Evolutionary conservation across 2,797 vertebrate species (phyloP).

Genomic region (Pteronotus mesoamericanus): DNA sequence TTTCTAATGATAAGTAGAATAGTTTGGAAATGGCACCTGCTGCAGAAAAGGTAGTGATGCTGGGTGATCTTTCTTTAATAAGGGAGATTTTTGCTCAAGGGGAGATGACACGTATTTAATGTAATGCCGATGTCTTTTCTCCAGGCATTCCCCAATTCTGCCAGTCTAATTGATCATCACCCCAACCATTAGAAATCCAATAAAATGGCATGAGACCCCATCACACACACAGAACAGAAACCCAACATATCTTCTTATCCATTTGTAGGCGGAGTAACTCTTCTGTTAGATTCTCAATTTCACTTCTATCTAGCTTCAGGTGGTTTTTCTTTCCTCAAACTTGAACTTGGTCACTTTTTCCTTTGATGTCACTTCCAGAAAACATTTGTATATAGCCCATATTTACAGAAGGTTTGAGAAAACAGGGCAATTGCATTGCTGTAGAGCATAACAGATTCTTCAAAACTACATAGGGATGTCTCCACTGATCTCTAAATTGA

Average conservation of each 20-base stretch:
- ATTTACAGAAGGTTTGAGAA: not conserved
- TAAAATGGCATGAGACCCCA: not conserved
- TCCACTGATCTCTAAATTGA: not conserved
- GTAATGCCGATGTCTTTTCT: not conserved
- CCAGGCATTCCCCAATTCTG: not conserved
- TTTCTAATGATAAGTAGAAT: constrained; percentile 30
- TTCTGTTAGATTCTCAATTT: not conserved
- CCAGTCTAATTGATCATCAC: not conserved
- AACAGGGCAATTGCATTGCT: not conserved
- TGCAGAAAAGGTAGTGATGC: not conserved
- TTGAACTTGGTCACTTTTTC: not conserved
- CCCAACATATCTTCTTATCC: not conserved
- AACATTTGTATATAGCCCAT: not conserved
- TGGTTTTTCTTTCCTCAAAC: not conserved
- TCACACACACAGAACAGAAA: not conserved
- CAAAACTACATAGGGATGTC: not conserved
- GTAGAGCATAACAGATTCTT: not conserved
- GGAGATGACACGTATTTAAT: constrained; percentile 13
- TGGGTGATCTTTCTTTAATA: constrained; percentile 3
- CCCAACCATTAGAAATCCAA: not conserved
- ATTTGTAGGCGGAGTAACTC: not conserved
- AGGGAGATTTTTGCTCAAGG: not conserved
- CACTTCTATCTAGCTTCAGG: not conserved
- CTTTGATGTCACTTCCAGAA: not conserved
- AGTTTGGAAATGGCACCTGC: not conserved